phyloP scores from a whole-genome alignment of 1,140 invertebrate species.

The Sinella curviseta region DNA sequence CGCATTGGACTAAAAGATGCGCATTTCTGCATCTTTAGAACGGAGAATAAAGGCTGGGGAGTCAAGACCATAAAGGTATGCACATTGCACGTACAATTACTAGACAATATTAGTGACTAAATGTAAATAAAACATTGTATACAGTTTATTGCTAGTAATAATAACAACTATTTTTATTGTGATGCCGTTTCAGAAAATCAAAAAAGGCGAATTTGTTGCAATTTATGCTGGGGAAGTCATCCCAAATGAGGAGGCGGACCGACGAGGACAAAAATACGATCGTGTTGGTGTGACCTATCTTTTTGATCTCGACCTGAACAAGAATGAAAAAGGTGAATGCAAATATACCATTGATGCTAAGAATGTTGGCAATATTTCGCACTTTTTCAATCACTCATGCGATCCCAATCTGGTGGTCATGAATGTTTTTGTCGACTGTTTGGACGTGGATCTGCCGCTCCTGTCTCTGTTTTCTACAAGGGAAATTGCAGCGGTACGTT shows the following conservation, averaged over 20 bases:
- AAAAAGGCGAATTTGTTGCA: conserved; percentile 80
- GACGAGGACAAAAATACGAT: conserved; percentile 76
- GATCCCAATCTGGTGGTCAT: conserved; percentile 83
- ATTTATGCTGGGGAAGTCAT: conserved; percentile 93
- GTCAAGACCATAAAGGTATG: conserved; percentile 71
- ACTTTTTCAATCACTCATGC: conserved; percentile 96
- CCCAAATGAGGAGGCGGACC: conserved; percentile 82
- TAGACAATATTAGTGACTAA: background rate
- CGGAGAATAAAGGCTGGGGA: conserved; percentile 87
- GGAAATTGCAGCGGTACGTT: conserved; percentile 66
- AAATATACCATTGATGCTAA: conserved; percentile 59
- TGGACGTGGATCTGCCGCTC: conserved; percentile 83
- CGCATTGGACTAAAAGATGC: conserved; percentile 52
- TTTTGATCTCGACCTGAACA: conserved; percentile 86
- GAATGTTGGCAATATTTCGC: conserved; percentile 81
- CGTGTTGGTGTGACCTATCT: conserved; percentile 82
- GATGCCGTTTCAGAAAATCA: conserved; percentile 53
- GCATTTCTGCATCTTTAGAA: conserved; percentile 81
- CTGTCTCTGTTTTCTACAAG: conserved; percentile 81
- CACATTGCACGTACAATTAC: no score
- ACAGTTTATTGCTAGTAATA: no score
- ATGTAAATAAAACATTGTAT: no score
- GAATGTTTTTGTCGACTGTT: conserved; percentile 83
- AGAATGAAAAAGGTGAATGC: conserved; percentile 60
- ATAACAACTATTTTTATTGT: no score